These are phyloP conservation scores for Amniataba percoides DNA, from an alignment of 2,797 vertebrate species.

Conservation along the genomic window DNA sequence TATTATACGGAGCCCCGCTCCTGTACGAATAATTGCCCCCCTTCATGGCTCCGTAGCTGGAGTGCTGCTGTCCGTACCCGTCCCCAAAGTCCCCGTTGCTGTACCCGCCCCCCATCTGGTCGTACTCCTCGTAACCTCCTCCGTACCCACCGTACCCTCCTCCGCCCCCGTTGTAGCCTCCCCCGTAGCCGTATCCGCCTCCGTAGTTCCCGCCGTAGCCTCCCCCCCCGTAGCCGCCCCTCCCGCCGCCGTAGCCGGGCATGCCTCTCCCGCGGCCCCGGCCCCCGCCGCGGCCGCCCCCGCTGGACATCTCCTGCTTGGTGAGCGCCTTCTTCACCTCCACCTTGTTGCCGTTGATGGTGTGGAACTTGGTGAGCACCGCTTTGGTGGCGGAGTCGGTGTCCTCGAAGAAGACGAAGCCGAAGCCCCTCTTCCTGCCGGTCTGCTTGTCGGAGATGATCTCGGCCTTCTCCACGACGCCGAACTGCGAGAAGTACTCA, in stretches of 20 bases:
- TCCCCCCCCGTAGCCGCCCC: constrained; percentile 82
- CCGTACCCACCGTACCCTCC: constrained; percentile 90
- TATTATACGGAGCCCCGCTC: constrained; percentile 80
- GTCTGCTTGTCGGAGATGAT: constrained; percentile 98
- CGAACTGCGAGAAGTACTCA: constrained; percentile 94
- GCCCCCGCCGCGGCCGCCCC: constrained; percentile 65
- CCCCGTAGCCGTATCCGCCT: constrained; percentile 77
- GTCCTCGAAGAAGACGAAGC: constrained; percentile 96
- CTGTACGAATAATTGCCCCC: constrained; percentile 78
- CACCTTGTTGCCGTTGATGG: constrained; percentile 95
- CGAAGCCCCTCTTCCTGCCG: constrained; percentile 96
- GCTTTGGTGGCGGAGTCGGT: constrained; percentile 97
- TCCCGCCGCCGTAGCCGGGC: constrained; percentile 86
- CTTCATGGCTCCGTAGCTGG: constrained; percentile 92
- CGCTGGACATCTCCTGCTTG: constrained; percentile 93
- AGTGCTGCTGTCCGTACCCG: constrained; percentile 92
- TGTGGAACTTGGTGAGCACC: constrained; percentile 94
- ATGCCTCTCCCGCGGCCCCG: constrained; percentile 86
- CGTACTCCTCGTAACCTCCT: constrained; percentile 89
- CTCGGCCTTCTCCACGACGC: constrained; percentile 95
- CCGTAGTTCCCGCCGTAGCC: constrained; percentile 87
- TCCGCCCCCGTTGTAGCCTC: constrained; percentile 77
- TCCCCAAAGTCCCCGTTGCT: constrained; percentile 93
- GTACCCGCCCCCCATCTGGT: constrained; percentile 88
- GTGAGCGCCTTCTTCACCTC: constrained; percentile 98